Evolutionary conservation across 2,113 vertebrate genomes (phyloP).

Genomic region (Nibea coibor): DNA sequence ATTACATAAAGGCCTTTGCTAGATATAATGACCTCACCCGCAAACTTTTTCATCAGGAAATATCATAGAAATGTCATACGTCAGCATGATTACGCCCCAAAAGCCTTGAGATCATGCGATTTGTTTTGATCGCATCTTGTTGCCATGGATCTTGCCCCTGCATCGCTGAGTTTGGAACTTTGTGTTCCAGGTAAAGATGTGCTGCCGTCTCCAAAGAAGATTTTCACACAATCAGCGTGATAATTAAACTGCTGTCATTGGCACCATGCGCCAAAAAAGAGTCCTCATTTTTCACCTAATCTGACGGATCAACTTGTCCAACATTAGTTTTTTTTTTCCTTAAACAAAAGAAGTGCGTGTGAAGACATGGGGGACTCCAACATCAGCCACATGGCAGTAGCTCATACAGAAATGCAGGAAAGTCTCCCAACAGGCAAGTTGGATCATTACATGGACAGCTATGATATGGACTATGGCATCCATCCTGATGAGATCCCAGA

Average conservation of each 20-base stretch:
- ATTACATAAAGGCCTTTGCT: conserved; percentile 18
- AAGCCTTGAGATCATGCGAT: conserved; percentile 5
- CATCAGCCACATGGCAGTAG: conserved; percentile 73
- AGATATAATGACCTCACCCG: conserved; percentile 20
- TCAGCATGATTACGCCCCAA: background rate
- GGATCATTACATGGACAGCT: conserved; percentile 82
- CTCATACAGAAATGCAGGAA: conserved; percentile 71
- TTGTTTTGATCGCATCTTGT: conserved; percentile 22
- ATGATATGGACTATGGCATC: conserved; percentile 89
- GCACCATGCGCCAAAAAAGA: conserved; percentile 9
- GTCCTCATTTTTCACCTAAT: background rate
- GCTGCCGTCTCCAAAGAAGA: conserved; percentile 35
- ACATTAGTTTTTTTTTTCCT: background rate
- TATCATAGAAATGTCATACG: conserved; percentile 22
- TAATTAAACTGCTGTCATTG: background rate
- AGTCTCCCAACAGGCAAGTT: conserved; percentile 67
- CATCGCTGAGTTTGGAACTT: conserved; percentile 28
- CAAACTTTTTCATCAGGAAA: conserved; percentile 1
- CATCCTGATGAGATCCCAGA: conserved; percentile 89
- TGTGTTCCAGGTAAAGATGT: conserved; percentile 66
- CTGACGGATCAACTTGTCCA: background rate
- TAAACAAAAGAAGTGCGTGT: background rate
- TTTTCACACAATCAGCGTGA: background rate
- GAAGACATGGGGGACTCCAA: conserved; percentile 76
- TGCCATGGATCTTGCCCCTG: conserved; percentile 8